These are phyloP conservation scores for Cephus nigrinus DNA, from an alignment of 2,888 invertebrate species.

Conservation along the genomic window DNA sequence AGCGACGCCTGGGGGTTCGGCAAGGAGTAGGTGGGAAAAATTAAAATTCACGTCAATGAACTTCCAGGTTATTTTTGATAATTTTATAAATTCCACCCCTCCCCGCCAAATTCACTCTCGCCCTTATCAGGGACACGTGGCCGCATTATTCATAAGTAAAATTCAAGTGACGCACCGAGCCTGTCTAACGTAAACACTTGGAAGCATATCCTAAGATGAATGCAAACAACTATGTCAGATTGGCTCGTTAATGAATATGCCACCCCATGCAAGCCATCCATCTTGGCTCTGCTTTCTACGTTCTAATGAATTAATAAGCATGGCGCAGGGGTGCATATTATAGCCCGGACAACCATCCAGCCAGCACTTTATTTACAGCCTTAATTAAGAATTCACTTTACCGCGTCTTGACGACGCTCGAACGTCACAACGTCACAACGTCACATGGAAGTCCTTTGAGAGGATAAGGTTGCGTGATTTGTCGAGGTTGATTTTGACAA, in stretches of 20 bases:
- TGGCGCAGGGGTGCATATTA: neutral
- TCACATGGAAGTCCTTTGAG: neutral
- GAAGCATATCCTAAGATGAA: neutral
- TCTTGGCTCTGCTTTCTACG: neutral
- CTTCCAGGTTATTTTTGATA: no score
- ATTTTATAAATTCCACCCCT: neutral
- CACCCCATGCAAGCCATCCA: constrained; percentile 1
- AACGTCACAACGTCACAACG: neutral
- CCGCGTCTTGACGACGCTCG: neutral
- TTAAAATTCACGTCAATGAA: no score
- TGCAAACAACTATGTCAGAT: constrained; percentile 5
- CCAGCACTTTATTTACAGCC: neutral
- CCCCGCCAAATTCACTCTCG: no score
- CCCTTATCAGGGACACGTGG: neutral
- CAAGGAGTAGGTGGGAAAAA: no score
- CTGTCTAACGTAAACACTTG: neutral
- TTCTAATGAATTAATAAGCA: constrained; percentile 5
- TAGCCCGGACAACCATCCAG: neutral
- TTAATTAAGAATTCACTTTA: neutral
- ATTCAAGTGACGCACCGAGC: neutral
- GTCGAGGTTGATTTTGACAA: neutral
- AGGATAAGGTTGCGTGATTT: neutral
- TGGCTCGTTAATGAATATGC: constrained; percentile 5
- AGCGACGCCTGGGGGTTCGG: no score
- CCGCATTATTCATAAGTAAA: neutral